phyloP scores from a whole-genome alignment of 2,113 vertebrate genomes.

The Chloropsis cyanopogon region DNA sequence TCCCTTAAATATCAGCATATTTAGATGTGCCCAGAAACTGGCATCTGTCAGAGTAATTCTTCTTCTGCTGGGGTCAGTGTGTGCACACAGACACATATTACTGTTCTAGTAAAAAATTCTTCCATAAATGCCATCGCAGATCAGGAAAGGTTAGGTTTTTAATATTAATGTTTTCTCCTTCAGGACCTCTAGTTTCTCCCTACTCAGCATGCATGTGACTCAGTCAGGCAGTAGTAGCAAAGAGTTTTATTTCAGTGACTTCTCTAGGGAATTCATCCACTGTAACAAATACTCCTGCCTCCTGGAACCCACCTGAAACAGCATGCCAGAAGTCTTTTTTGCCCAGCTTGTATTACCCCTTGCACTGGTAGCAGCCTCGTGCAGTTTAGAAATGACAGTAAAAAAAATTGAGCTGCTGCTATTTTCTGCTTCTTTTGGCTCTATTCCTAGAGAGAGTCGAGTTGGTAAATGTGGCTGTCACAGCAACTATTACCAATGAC shows the following conservation, averaged over 20 bases:
- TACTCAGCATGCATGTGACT: not conserved
- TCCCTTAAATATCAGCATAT: not conserved
- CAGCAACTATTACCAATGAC: slow-evolving; percentile 10
- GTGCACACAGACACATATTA: not conserved
- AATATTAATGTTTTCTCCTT: not conserved
- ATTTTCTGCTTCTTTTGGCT: slow-evolving; percentile 5
- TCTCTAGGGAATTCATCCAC: not conserved
- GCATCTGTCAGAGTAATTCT: not conserved
- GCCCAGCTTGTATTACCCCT: not conserved
- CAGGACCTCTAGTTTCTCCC: not conserved
- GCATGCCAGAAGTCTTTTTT: not conserved
- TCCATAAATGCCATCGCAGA: not conserved
- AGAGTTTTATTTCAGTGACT: not conserved
- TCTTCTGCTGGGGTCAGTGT: not conserved
- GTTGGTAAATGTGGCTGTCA: slow-evolving; percentile 27
- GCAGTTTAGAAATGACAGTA: not conserved
- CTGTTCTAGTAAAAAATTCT: not conserved
- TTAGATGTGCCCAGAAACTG: not conserved
- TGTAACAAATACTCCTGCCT: not conserved
- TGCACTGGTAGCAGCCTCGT: not conserved
- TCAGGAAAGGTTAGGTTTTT: not conserved
- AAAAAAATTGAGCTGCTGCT: not conserved
- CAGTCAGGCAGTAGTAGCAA: rapidly evolving
- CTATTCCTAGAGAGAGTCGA: not conserved
- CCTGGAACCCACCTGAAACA: not conserved